These are phyloP conservation scores for Mirounga angustirostris DNA, from an alignment of 2,113 vertebrate genomes.

Conservation along the genomic window DNA sequence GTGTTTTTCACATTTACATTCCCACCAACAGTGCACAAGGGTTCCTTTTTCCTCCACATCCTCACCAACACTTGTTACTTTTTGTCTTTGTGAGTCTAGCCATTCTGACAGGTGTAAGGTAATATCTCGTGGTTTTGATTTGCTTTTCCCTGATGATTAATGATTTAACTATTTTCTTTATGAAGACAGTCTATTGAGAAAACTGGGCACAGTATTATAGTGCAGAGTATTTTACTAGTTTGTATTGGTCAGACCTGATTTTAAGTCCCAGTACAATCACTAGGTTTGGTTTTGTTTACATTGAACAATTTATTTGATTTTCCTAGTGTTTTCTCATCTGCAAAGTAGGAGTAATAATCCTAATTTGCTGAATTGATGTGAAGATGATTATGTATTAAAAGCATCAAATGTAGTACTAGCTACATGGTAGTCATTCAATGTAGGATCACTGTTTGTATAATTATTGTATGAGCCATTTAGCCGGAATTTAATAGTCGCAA, in stretches of 20 bases:
- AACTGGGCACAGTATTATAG: neutral
- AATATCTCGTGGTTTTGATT: neutral
- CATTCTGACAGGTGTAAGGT: neutral
- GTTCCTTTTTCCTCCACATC: neutral
- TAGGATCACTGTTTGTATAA: neutral
- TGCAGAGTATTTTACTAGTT: neutral
- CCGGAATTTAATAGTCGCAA: neutral
- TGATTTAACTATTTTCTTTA: constrained; percentile 41
- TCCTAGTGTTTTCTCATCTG: constrained; percentile 21
- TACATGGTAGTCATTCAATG: neutral
- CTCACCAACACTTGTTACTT: neutral
- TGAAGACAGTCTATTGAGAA: neutral
- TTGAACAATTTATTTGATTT: constrained; percentile 9
- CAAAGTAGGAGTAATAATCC: neutral
- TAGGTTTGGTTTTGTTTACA: neutral
- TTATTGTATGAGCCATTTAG: neutral
- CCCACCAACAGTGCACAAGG: neutral
- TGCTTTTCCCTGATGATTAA: neutral
- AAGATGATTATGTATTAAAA: neutral
- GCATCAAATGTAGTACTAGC: neutral
- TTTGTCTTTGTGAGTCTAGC: neutral
- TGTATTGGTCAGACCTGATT: neutral
- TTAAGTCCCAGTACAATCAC: neutral
- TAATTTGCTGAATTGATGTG: neutral
- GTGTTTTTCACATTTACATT: neutral